A percentile compares a stretch with the other conserved stretches of the same genome.
Conservation (phyloP, 2,113 vertebrate genomes). For the Heloderma charlesbogerti region DNA sequence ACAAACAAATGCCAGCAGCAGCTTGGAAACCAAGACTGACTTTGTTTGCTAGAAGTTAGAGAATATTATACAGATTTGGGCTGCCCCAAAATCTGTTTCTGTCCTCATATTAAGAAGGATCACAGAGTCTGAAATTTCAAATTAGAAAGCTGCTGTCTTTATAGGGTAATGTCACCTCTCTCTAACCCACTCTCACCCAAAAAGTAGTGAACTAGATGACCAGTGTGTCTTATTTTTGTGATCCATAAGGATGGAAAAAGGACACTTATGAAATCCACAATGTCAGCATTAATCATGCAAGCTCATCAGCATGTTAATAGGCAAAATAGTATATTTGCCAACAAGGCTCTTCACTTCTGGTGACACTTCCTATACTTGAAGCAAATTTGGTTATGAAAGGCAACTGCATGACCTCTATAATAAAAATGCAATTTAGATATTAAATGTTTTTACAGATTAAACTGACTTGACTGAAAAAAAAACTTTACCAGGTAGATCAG, state of each 20-base stretch:
- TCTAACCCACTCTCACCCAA: neutral
- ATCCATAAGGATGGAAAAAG: slow-evolving; percentile 14
- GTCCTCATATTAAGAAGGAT: slow-evolving; percentile 44
- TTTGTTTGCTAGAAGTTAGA: slow-evolving; percentile 22
- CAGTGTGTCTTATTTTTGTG: slow-evolving; percentile 16
- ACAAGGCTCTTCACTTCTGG: slow-evolving; percentile 17
- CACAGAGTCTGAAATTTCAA: slow-evolving; percentile 10
- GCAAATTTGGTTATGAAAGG: neutral
- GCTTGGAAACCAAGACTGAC: neutral
- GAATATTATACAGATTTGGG: slow-evolving; percentile 51
- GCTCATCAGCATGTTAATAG: slow-evolving; percentile 33
- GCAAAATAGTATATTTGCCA: neutral
- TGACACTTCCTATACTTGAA: slow-evolving; percentile 32
- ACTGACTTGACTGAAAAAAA: neutral
- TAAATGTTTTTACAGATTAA: slow-evolving; percentile 11
- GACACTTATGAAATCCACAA: neutral
- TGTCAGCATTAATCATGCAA: slow-evolving; percentile 24
- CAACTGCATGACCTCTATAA: slow-evolving; percentile 32
- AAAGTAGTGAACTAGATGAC: slow-evolving; percentile 42
- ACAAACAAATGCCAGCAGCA: neutral
- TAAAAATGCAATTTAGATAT: slow-evolving; percentile 19
- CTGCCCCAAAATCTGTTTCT: slow-evolving; percentile 24
- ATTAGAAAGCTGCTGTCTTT: neutral
- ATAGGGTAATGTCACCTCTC: neutral
- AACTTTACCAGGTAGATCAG: too few relatives aligned